phyloP scores from a whole-genome alignment of 2,113 vertebrate species.

The Notothenia rossii region DNA sequence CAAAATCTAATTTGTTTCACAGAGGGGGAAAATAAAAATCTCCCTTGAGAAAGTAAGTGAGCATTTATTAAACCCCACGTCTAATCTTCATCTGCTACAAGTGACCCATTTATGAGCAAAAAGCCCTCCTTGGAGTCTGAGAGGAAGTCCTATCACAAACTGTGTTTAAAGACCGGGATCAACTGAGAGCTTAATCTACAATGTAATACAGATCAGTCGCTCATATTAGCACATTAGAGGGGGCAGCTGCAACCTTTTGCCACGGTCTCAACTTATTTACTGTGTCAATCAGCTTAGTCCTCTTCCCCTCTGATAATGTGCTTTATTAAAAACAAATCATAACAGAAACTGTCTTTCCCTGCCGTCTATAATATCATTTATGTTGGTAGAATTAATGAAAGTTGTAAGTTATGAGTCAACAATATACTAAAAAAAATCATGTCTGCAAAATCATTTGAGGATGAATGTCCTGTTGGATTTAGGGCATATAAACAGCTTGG shows the following conservation, averaged over 20 bases:
- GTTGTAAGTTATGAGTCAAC: constrained; percentile 40
- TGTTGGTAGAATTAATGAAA: background rate
- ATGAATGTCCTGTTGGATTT: constrained; percentile 72
- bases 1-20: constrained; percentile 89
- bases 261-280: constrained; percentile 36
- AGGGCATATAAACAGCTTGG: constrained; percentile 74
- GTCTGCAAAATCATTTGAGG: constrained; percentile 48
- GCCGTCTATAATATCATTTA: constrained; percentile 12
- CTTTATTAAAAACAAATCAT: constrained; percentile 26
- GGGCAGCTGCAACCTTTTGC: constrained; percentile 58
- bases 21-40: constrained; percentile 78
- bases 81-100: constrained; percentile 87
- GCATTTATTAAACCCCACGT: constrained; percentile 83
- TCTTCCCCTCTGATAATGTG: constrained; percentile 23
- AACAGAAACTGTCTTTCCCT: constrained; percentile 20
- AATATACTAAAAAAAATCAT: constrained; percentile 60
- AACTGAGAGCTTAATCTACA: constrained; percentile 75
- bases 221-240: constrained; percentile 67
- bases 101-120: constrained; percentile 85
- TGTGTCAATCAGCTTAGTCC: constrained; percentile 54
- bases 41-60: constrained; percentile 84
- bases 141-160: constrained; percentile 69
- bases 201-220: constrained; percentile 70
- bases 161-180: constrained; percentile 65
- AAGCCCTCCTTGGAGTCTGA: constrained; percentile 65